Evolutionary conservation across 2,888 invertebrate genomes (phyloP).

Genomic region (Galerucella calmariensis): DNA sequence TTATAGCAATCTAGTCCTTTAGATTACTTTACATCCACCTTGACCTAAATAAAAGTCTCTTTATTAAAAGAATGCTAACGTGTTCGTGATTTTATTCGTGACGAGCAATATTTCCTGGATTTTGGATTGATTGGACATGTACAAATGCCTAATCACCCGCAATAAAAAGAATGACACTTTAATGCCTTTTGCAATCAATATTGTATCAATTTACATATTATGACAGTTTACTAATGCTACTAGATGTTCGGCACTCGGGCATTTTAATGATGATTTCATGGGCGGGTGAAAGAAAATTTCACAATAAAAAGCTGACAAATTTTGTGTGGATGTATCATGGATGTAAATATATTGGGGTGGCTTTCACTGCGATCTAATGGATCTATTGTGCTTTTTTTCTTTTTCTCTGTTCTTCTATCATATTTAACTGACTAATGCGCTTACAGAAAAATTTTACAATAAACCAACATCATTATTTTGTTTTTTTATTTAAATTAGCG

Average conservation of each 20-base stretch:
- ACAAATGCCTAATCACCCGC: neutral
- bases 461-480: no score
- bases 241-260: neutral
- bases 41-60: neutral
- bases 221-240: neutral
- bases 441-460: no score
- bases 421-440: no score
- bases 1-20: neutral
- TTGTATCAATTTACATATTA: conserved; percentile 11
- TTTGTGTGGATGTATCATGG: neutral
- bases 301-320: neutral
- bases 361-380: no score
- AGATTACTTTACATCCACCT: neutral
- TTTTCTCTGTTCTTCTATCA: no score
- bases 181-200: conserved; percentile 9
- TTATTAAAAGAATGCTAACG: neutral
- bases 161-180: conserved; percentile 15
- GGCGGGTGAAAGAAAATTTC: neutral
- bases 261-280: neutral
- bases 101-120: neutral
- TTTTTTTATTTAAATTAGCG: neutral
- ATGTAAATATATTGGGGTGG: neutral
- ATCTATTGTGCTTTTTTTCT: no score
- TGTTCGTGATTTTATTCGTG: neutral
- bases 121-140: conserved; percentile 1